Conservation (phyloP, 2,797 vertebrate species). For the Micrastur ruficollis region DNA sequence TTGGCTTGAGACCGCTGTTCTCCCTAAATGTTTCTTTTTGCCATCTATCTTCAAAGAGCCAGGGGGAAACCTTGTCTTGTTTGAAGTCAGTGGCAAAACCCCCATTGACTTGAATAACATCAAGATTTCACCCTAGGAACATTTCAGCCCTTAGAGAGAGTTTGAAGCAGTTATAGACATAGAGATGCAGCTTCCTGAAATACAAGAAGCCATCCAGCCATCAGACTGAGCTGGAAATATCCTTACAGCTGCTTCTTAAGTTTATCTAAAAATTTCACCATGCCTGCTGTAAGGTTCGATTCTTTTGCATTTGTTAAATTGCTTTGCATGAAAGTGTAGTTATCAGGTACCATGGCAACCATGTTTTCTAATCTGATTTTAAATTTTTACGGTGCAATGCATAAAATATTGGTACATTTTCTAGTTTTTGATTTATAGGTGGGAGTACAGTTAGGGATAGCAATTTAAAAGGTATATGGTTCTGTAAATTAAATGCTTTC, state of each 20-base stretch:
- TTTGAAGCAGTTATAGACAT: not conserved
- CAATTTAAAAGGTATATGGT: constrained; percentile 6
- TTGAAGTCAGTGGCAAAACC: constrained; percentile 20
- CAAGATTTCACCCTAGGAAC: not conserved
- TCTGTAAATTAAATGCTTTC: not conserved
- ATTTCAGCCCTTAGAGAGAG: not conserved
- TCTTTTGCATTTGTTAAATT: constrained; percentile 59
- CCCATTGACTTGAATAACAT: not conserved
- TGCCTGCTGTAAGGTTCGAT: constrained; percentile 36
- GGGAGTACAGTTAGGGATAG: constrained; percentile 6
- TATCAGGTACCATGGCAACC: constrained; percentile 67
- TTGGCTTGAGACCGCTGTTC: not conserved
- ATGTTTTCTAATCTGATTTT: constrained; percentile 64
- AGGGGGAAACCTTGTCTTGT: not conserved
- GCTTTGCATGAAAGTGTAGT: constrained; percentile 69
- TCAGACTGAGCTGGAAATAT: not conserved
- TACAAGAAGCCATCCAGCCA: not conserved
- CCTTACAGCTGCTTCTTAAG: constrained; percentile 16
- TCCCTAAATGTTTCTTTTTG: not conserved
- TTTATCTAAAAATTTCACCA: constrained; percentile 41
- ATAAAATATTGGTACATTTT: constrained; percentile 41
- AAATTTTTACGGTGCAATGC: constrained; percentile 36
- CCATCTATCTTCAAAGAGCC: not conserved
- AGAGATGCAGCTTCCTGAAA: not conserved
- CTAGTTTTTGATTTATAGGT: constrained; percentile 35